Base-by-base conservation (phyloP, 2,797 vertebrate species). In the Threskiornis aethiopicus region DNA sequence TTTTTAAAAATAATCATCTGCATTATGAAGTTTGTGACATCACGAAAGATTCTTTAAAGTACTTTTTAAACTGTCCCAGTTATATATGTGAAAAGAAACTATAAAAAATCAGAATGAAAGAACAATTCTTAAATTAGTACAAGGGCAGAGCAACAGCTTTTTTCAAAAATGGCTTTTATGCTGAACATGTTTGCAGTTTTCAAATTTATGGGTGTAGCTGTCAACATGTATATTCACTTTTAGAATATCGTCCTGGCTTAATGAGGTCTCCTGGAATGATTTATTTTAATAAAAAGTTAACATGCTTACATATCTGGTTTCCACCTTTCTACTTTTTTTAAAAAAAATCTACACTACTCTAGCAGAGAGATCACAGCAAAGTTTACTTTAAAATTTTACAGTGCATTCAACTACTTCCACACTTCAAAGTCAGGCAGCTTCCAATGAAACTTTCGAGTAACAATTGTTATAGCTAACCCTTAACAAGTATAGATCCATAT, bases 191-290 rank as follows among this genome's bases (percentile, higher is more conserved):
- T 97, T 97, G 81, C 95, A 97, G 97, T 97, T 97, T 95, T 97
- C 92, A 97, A 84, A 96, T 97, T 94, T 97, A 98, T 94, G 97
- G 97, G 96, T 97, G 96, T 92, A 98, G 96, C 92, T 97, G 95
- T 98, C 97, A 97, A 98, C 96, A 97, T 96, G 91, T 96, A 97
- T 96, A 97, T 95, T 97, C 94, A 91, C 92, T 96, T 98, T 97
- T 95, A 97, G 97, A 97, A 97, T 97, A 98, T 75, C 84, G 4
- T 96, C 96, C 95, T 95, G 95, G 89, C 94, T 97, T 98, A 98
- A 98, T 94, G 81, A 98, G 97, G 86, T 95, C 97, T 97, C 96
- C 97, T 97, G 95, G 92, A 98, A 98, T 96, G 97, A 97, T 97
- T 98, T 97, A 65, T 97, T 97, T 97, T 98, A 95, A 97, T 97